Base-by-base conservation (phyloP, 2,113 vertebrate genomes). In the Mesoclemmys tuberculata region DNA sequence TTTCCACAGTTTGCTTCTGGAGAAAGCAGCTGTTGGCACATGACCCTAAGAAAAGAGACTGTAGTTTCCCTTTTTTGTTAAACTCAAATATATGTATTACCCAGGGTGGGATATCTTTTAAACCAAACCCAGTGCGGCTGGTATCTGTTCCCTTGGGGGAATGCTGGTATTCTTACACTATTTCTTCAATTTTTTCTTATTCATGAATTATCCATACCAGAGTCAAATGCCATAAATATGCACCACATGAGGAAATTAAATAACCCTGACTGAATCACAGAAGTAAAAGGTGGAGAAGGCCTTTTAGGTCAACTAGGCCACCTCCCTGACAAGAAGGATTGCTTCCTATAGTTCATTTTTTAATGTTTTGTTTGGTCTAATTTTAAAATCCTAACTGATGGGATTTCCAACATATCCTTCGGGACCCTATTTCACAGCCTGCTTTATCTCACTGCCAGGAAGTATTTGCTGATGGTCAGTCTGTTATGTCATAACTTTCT, bases 391-490 rank as follows among this genome's bases (percentile, higher is more conserved):
- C 19, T 54, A 83, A 14, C 52, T 87, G 80, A 38, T 90, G 54
- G 58, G 2, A 1, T 54, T 58, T 93, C 49, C 71, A 75, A 38
- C 61, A n/a, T 13, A 16, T 21, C 24, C 58, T 88, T 29, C 80
- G 78, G 58, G 86, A 93, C 58, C 46, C 54, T 11, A 29, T 94
- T 77, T 75, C 91, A 5, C 49, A 61, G 71, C 24, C 38, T 83
- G 46, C 54, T 85, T 94, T 88, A 2, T 80, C 48, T 91, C 2
- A 1, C 31, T 58, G 2, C 82, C 87, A 35, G 5, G 68, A 91
- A 85, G 87, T 82, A 90, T 71, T 93, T 94, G 89, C 77, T 91
- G 74, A 87, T 96, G 56, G 89, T 87, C 84, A 84, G 58, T 85
- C 44, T 93, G 44, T 49, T 82, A 0, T 56, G 91, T 87, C 75